Percentiles rank a stretch among this genome's conserved stretches.
Evolutionary conservation across 2,797 vertebrate genomes (phyloP).

Genomic region (Naso thynnoides): DNA sequence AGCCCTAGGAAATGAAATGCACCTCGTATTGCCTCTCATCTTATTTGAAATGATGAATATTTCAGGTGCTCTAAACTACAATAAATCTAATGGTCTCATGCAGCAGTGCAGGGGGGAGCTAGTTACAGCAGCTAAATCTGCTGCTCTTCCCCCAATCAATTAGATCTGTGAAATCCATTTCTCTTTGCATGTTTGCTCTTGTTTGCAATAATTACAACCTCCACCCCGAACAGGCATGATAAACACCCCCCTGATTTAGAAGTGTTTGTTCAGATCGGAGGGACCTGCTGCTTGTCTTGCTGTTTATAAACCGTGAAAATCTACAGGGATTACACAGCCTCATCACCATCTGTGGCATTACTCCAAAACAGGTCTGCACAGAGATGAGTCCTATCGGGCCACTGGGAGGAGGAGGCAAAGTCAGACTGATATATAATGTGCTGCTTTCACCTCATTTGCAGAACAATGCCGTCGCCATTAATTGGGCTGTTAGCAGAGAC

Average conservation of each 20-base stretch:
- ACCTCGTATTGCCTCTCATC: conserved; percentile 31
- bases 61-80: conserved; percentile 69
- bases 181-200: conserved; percentile 86
- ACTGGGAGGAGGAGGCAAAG: conserved; percentile 53
- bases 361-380: conserved; percentile 79
- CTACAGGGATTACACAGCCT: conserved; percentile 81
- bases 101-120: conserved; percentile 35
- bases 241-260: conserved; percentile 83
- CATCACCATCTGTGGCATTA: conserved; percentile 85
- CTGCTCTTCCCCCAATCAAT: conserved; percentile 81
- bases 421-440: conserved; percentile 71
- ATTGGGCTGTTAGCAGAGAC: conserved; percentile 67
- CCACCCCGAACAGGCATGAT: conserved; percentile 79
- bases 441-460: conserved; percentile 73
- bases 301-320: conserved; percentile 83
- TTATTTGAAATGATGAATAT: conserved; percentile 66
- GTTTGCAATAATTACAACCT: conserved; percentile 86
- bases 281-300: conserved; percentile 81
- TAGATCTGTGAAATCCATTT: conserved; percentile 87
- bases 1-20: conserved; percentile 56
- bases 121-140: conserved; percentile 67
- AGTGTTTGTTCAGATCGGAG: conserved; percentile 80
- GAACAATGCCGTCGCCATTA: conserved; percentile 71
- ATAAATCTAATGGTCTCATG: conserved; percentile 72
- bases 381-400: conserved; percentile 59